Conservation (phyloP, 2,797 vertebrate genomes). For the Poecilia picta region DNA sequence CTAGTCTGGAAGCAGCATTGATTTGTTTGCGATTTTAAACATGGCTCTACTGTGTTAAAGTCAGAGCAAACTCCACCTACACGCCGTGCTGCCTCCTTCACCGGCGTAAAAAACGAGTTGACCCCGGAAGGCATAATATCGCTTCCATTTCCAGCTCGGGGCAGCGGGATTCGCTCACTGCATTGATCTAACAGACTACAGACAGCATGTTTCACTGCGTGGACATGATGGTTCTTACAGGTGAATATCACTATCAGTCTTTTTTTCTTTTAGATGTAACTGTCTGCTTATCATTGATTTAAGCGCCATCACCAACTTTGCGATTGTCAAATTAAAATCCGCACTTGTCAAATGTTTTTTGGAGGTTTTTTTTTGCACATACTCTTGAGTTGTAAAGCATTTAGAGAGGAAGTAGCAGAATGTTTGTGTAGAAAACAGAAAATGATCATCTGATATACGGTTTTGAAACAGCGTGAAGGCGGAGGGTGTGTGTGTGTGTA, state of each 20-base stretch:
- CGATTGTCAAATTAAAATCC: neutral
- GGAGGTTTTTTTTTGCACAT: neutral
- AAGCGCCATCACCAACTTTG: neutral
- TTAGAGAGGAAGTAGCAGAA: neutral
- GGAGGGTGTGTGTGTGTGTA: no score
- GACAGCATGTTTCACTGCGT: neutral
- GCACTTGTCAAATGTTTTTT: neutral
- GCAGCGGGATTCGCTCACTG: no score
- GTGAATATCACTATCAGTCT: neutral
- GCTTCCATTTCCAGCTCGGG: no score
- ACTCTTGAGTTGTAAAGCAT: neutral
- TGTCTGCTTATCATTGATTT: neutral
- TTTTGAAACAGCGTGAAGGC: neutral
- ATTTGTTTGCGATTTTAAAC: neutral
- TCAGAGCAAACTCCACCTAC: neutral
- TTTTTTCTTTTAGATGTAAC: neutral
- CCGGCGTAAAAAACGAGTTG: no score
- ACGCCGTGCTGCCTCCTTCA: no score
- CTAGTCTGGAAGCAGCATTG: neutral
- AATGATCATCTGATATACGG: neutral
- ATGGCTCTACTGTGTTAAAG: neutral
- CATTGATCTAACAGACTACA: neutral
- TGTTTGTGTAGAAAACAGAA: neutral
- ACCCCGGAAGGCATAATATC: rapidly evolving
- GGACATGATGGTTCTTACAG: neutral